Percentiles rank a stretch among this genome's conserved stretches.
These are phyloP conservation scores for Astur gentilis DNA, from an alignment of 2,113 vertebrate genomes.

Conservation along the genomic window DNA sequence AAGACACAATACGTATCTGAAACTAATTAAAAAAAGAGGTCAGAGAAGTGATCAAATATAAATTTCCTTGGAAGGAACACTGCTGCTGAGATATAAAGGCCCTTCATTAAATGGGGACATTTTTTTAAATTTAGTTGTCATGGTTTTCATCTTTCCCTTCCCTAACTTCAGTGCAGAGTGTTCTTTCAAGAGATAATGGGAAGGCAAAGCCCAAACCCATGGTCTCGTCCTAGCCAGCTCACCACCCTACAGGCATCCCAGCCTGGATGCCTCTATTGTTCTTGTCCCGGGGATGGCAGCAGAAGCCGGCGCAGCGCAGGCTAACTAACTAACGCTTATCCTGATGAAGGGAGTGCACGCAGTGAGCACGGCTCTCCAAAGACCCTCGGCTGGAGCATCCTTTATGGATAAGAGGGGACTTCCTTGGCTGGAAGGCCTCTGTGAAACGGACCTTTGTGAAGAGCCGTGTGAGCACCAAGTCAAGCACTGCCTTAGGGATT, in stretches of 20 bases:
- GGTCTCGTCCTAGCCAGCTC: background rate
- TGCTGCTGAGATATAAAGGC: background rate
- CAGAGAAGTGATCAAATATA: background rate
- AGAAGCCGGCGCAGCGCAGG: accelerated
- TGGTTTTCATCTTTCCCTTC: background rate
- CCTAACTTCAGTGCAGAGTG: background rate
- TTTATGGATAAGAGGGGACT: background rate
- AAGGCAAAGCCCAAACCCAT: background rate
- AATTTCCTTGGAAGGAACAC: background rate
- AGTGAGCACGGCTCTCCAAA: accelerated
- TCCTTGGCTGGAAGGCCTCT: background rate
- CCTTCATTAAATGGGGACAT: background rate
- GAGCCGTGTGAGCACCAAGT: accelerated
- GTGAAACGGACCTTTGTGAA: background rate
- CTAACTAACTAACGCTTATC: background rate
- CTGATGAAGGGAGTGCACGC: accelerated
- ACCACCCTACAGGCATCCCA: background rate
- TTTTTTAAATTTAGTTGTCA: background rate
- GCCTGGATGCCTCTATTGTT: background rate
- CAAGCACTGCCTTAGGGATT: background rate
- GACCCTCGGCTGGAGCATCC: background rate
- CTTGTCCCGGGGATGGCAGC: background rate
- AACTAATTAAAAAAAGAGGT: background rate
- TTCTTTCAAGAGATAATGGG: background rate
- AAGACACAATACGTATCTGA: background rate